Percentiles rank a stretch among this genome's conserved stretches.
phyloP scores from a whole-genome alignment of 1,140 invertebrate genomes.

The Psix sp. region DNA sequence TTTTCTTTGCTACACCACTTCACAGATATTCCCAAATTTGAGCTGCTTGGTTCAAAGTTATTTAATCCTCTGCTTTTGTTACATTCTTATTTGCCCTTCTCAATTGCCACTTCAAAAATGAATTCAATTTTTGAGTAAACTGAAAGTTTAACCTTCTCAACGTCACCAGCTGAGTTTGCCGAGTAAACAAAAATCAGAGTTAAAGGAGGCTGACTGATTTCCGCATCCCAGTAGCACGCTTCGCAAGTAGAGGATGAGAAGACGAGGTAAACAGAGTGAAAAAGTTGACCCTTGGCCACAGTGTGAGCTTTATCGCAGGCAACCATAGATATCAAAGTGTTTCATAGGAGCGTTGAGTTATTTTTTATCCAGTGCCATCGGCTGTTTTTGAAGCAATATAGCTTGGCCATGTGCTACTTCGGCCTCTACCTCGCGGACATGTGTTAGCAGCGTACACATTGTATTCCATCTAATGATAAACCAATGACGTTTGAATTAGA shows the following conservation, averaged over 20 bases:
- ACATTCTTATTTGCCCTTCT: too few relatives aligned
- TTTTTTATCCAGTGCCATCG: conserved; percentile 51
- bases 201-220: conserved; percentile 22
- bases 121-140: too few relatives aligned
- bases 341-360: conserved; percentile 54
- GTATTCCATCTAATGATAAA: conserved; percentile 32
- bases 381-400: conserved; percentile 47
- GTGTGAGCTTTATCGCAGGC: conserved; percentile 18
- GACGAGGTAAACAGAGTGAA: conserved; percentile 43
- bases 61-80: too few relatives aligned
- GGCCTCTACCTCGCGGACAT: conserved; percentile 22
- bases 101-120: too few relatives aligned
- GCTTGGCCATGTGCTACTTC: conserved; percentile 43
- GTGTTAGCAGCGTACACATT: conserved; percentile 26
- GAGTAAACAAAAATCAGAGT: too few relatives aligned
- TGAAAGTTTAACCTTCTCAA: too few relatives aligned
- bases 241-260: conserved; percentile 23
- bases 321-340: conserved; percentile 37
- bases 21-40: too few relatives aligned
- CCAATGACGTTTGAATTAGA: conserved; percentile 24
- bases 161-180: too few relatives aligned
- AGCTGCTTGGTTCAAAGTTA: too few relatives aligned
- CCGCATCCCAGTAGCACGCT: conserved; percentile 20
- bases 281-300: conserved; percentile 44
- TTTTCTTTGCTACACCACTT: too few relatives aligned